Conservation (phyloP, 2,888 invertebrate genomes). For the Dysmachus trigonus region DNA sequence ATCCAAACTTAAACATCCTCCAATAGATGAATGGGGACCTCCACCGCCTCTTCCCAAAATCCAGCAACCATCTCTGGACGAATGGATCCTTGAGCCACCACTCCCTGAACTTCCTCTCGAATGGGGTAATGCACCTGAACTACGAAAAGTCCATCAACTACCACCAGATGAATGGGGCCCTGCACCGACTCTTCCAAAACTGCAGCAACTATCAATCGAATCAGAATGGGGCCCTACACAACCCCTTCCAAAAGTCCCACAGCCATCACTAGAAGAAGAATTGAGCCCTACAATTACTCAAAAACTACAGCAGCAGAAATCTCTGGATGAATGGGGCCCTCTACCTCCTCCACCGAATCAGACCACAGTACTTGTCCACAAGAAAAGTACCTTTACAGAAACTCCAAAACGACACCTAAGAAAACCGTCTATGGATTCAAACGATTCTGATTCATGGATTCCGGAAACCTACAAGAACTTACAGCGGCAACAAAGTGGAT, state of each 20-base stretch:
- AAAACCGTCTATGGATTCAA: constrained; percentile 55
- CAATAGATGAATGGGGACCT: constrained; percentile 28
- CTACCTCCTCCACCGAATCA: not conserved
- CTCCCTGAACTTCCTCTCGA: not conserved
- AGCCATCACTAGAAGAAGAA: not conserved
- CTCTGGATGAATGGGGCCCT: not conserved
- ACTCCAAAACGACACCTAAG: constrained; percentile 49
- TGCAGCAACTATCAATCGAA: not conserved
- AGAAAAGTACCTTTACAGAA: not conserved
- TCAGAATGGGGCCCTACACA: not conserved
- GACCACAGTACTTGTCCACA: not conserved
- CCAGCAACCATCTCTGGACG: not conserved
- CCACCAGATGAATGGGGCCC: not conserved
- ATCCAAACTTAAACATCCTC: not conserved
- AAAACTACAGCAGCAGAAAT: not conserved
- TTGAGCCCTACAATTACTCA: not conserved
- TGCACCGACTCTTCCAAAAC: not conserved
- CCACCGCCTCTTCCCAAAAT: constrained; percentile 6
- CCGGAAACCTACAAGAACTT: constrained; percentile 50
- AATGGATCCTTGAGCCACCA: not conserved
- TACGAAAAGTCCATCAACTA: not conserved
- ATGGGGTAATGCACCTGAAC: not conserved
- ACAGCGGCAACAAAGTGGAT: constrained; percentile 41
- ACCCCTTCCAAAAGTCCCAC: not conserved
- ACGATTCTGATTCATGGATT: constrained; percentile 56